Evolutionary conservation across 2,888 invertebrate genomes (phyloP).

Genomic region (Drosophila picticornis): DNA sequence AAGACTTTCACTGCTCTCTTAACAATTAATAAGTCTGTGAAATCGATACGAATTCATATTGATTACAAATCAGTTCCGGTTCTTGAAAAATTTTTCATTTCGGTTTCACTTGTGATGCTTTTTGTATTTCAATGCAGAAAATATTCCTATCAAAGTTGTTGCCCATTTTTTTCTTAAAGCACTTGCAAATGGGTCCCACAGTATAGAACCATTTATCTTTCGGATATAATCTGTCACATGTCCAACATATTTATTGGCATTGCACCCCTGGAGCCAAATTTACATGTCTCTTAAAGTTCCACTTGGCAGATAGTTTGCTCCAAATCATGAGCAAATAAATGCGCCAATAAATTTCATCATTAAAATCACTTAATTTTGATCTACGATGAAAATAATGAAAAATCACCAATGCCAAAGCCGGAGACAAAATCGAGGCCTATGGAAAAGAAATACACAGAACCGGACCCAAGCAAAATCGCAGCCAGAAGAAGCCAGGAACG

Average conservation of each 20-base stretch:
- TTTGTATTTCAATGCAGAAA: neutral
- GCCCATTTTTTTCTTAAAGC: neutral
- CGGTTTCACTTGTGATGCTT: neutral
- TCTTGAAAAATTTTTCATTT: neutral
- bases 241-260: constrained; percentile 59
- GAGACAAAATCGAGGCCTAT: constrained; percentile 29
- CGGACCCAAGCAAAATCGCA: neutral
- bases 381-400: constrained; percentile 69
- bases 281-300: constrained; percentile 6
- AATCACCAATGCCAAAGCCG: constrained; percentile 59
- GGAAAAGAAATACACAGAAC: constrained; percentile 10
- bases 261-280: constrained; percentile 29
- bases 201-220: constrained; percentile 36
- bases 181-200: neutral
- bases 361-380: constrained; percentile 75
- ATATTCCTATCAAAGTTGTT: neutral
- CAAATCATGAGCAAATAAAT: constrained; percentile 67
- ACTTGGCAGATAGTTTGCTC: constrained; percentile 38
- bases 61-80: neutral
- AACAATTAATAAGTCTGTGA: neutral
- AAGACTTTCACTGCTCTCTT: neutral
- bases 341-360: constrained; percentile 72
- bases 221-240: constrained; percentile 58
- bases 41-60: too few species aligned
- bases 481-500: constrained; percentile 14